Conservation (phyloP, 2,888 invertebrate species). For the Synanthedon formicaeformis region DNA sequence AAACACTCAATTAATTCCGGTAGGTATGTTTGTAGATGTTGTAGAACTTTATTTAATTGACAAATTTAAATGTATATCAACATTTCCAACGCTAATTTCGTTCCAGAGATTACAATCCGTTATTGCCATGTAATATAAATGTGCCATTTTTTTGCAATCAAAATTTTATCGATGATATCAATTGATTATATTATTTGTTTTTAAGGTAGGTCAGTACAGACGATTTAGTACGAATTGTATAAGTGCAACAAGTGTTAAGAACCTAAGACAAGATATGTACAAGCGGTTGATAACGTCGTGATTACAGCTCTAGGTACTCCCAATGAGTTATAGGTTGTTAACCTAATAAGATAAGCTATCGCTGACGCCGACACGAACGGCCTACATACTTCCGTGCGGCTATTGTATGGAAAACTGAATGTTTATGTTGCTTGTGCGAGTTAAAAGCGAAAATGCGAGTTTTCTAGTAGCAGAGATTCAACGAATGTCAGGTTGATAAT, state of each 20-base stretch:
- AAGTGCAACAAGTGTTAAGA: background rate
- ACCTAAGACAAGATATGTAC: background rate
- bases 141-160: too few relatives aligned
- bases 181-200: too few relatives aligned
- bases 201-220: background rate
- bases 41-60: too few relatives aligned
- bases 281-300: slow-evolving; percentile 17
- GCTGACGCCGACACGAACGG: slow-evolving; percentile 38
- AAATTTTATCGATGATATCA: too few relatives aligned
- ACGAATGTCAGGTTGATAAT: too few relatives aligned
- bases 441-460: background rate
- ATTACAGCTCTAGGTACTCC: slow-evolving; percentile 43
- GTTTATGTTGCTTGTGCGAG: background rate
- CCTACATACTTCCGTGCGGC: slow-evolving; percentile 61
- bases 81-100: too few relatives aligned
- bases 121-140: too few relatives aligned
- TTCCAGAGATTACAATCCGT: too few relatives aligned
- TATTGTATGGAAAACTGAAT: background rate
- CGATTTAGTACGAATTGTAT: background rate
- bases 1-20: too few relatives aligned
- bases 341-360: slow-evolving; percentile 64
- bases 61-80: too few relatives aligned
- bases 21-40: too few relatives aligned
- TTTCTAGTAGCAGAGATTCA: background rate
- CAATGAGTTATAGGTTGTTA: slow-evolving; percentile 60